phyloP scores from a whole-genome alignment of 2,797 vertebrate species.

The Mormyrops boulengeri region DNA sequence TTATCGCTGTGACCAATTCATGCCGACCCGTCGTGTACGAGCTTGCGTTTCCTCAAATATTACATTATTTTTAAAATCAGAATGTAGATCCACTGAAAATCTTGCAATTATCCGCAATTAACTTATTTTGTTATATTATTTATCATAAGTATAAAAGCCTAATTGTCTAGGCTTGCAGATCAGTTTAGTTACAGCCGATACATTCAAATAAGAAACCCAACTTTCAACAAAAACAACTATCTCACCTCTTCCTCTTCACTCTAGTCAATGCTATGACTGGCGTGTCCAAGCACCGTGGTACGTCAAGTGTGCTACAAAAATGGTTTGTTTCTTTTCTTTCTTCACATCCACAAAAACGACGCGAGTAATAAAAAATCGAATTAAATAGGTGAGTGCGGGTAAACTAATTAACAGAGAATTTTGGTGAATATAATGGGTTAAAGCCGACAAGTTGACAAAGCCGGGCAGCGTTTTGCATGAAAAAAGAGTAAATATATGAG shows the following conservation, averaged over 20 bases:
- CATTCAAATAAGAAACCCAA: background rate
- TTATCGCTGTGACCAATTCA: background rate
- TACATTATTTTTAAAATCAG: background rate
- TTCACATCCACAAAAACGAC: constrained; percentile 1
- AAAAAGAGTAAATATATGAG: background rate
- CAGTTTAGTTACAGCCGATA: background rate
- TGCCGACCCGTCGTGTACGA: background rate
- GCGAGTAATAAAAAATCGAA: background rate
- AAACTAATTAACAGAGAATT: background rate
- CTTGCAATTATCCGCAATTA: background rate
- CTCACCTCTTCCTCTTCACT: constrained; percentile 11
- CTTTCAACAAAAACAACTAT: background rate
- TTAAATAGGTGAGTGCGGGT: background rate
- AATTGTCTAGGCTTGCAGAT: background rate
- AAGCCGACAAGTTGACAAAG: background rate
- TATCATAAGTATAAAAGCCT: background rate
- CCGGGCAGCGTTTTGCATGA: background rate
- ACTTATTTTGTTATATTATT: background rate
- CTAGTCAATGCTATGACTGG: background rate
- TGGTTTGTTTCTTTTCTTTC: background rate
- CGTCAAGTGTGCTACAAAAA: background rate
- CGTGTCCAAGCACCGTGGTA: background rate
- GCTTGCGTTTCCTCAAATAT: background rate
- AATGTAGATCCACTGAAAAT: background rate
- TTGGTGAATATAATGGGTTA: background rate